Evolutionary conservation across 2,797 vertebrate species (phyloP), one percentile per base, ranked within the genome.

Genomic region (Chloroceryle inda): DNA sequence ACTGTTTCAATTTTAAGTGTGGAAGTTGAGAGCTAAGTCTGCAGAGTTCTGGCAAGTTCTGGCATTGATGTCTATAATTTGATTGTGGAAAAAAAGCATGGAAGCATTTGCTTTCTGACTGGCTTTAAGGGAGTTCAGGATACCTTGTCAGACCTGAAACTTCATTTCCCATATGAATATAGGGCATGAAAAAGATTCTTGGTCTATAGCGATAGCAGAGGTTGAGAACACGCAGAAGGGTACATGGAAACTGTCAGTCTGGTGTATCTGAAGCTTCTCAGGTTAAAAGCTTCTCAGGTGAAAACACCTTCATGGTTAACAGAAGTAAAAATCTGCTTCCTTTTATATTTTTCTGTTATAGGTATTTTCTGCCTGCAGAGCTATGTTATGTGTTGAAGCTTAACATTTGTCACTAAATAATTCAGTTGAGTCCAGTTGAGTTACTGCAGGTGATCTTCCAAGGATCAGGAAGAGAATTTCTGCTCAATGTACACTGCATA

Each of bases 241-340:
- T 26, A 22, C 49, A 11, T 1, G 5, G 47, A 66, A 75, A 78
- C 38, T 72, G 58, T 72, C 33, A 16, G 6, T 63, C 37, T 79
- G 76, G 53, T 13, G 10, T n/a, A 73, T 72, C 63, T 95, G 92
- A 92, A 96, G 85, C 91, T 90, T 77, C 96, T 94, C 94, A 93
- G 93, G 93, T 92, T 95, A 92, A 87, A 94, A 94, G 84, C 96
- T 81, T 52, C 94, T 94, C 96, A 93, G 94, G 91, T 86, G 76
- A 82, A 82, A 93, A 92, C 82, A 88, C 80, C 49, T 82, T 84
- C 31, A 44, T 59, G 47, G 37, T 47, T 63, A 96, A 73, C 50
- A 76, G 49, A 77, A 88, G 44, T 66, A 59, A 79, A 75, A 44
- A 68, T 69, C 26, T 64, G 45, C 55, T 53, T 77, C n/a, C 22